phyloP scores from a whole-genome alignment of 2,113 vertebrate genomes.

The Burhinus bistriatus region DNA sequence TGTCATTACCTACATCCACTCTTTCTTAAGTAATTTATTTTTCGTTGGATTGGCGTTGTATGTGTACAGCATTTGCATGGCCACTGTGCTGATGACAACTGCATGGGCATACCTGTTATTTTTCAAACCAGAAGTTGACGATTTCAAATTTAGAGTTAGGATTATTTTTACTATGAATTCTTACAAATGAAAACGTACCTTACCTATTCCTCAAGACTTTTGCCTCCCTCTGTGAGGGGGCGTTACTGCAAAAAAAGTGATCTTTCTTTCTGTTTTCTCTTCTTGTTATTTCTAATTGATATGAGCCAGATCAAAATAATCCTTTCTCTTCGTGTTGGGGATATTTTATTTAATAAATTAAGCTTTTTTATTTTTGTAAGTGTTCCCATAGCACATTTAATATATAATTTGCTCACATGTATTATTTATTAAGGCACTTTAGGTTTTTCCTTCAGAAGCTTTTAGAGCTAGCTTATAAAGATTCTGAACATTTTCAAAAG shows the following conservation, averaged over 20 bases:
- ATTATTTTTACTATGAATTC: conserved; percentile 67
- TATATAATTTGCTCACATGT: conserved; percentile 63
- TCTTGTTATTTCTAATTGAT: conserved; percentile 55
- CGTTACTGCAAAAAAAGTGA: conserved; percentile 63
- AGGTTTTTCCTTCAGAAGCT: conserved; percentile 53
- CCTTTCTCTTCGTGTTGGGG: conserved; percentile 62
- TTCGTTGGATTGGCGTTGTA: conserved; percentile 40
- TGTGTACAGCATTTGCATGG: conserved; percentile 60
- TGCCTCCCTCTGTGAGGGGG: conserved; percentile 79
- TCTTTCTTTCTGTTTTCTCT: conserved; percentile 53
- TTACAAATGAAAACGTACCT: conserved; percentile 62
- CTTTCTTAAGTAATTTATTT: conserved; percentile 55
- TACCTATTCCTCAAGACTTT: conserved; percentile 71
- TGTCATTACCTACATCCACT: conserved; percentile 50
- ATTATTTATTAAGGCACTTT: conserved; percentile 67
- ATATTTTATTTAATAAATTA: conserved; percentile 71
- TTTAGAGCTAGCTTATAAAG: conserved; percentile 59
- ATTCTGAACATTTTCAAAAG: conserved; percentile 51
- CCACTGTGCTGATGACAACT: conserved; percentile 46
- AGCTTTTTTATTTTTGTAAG: conserved; percentile 74
- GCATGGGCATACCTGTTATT: conserved; percentile 44
- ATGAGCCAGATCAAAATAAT: conserved; percentile 66
- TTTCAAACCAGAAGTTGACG: conserved; percentile 47
- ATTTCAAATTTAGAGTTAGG: conserved; percentile 69
- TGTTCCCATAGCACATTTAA: conserved; percentile 60